Base-by-base conservation (phyloP, 2,888 invertebrate species). In the Selenia dentaria region DNA sequence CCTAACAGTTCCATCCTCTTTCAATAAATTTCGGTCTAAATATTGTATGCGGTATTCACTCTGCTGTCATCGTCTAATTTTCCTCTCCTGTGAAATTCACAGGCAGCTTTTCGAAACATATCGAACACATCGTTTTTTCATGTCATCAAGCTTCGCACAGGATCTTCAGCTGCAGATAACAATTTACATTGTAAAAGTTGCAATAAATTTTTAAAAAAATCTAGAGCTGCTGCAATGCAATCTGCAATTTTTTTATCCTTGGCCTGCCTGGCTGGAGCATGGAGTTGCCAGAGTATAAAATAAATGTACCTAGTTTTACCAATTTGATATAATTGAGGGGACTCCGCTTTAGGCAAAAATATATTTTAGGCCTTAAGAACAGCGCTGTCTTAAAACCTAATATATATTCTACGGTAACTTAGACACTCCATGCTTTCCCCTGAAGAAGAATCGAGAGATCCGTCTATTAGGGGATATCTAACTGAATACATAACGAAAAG, bases 41-140 rank as follows among this genome's bases (percentile, higher is more conserved):
- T 65, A 58, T 67, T 51, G 57, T 79, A 86, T 88, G 86, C 87
- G 87, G 89, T 86, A 83, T 81, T 78, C 68, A 45, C 60, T 59
- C 70, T 68, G 45, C 73, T 77, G 75, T 73, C 73, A 66, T 61
- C 59, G 74, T 73, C 69, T 62, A 64, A 50, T 6, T 22, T 22
- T 60, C 59, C 64, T 67, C 71, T 74, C 70, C 74, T 70, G 57
- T 57, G 64, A 62, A 65, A 66, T 61, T 66, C 72, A 70, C 68
- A 59, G 56, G 63, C 79, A 74, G 76, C 71, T 54, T 64, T 62
- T 62, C 54, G 59, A 50, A 65, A 54, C 79, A 78, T 82, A 59
- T 70, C 71, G 69, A 50, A 56, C 58, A 51, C 48, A 6, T 37
- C 52, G 36, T 38, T 57, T 58, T 64, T 64, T 77, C 72, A 79